These are phyloP conservation scores for Pangasius sanitwongsei DNA, from an alignment of 2,797 vertebrate genomes.

Conservation along the genomic window DNA sequence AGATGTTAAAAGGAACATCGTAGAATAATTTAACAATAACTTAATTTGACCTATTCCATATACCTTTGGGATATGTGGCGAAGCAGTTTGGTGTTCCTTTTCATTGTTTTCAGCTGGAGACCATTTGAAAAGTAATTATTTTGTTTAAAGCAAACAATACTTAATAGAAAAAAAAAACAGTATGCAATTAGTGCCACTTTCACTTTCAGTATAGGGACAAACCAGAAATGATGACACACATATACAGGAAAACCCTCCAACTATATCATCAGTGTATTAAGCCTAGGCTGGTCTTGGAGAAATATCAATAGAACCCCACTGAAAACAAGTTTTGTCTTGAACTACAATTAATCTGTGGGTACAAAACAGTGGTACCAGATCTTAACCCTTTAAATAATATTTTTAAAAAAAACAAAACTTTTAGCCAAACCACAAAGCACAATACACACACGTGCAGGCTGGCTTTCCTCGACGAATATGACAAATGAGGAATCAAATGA, in stretches of 20 bases:
- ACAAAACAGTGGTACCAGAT: constrained; percentile 15
- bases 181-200: neutral
- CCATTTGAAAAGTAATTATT: neutral
- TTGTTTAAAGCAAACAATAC: neutral
- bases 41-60: neutral
- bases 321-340: neutral
- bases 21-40: constrained; percentile 7
- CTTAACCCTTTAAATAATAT: constrained; percentile 43
- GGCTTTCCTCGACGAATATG: constrained; percentile 43
- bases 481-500: constrained; percentile 50
- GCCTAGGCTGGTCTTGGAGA: neutral
- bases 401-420: neutral
- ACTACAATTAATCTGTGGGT: neutral
- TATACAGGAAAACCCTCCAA: neutral
- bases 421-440: neutral
- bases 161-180: neutral
- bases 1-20: neutral
- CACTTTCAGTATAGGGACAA: neutral
- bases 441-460: constrained; percentile 4
- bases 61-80: constrained; percentile 21
- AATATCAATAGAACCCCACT: neutral
- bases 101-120: neutral
- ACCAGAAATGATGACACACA: neutral
- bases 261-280: neutral
- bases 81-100: neutral